A percentile compares a stretch with the other conserved stretches of the same genome.
Conservation (phyloP, 2,113 vertebrate genomes). For the Scatophagus argus region DNA sequence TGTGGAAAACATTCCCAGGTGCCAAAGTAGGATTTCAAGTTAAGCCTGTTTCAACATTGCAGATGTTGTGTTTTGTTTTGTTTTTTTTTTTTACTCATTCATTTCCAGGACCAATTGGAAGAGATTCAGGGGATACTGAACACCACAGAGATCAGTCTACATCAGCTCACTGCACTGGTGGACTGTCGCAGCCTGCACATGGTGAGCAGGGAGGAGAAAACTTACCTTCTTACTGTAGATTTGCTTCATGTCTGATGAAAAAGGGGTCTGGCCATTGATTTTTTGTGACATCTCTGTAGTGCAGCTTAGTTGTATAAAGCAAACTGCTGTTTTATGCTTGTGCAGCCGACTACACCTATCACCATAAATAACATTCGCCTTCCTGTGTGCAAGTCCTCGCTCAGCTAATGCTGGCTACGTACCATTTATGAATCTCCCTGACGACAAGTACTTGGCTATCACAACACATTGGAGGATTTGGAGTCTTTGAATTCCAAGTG, state of each 20-base stretch:
- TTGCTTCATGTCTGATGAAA: constrained; percentile 11
- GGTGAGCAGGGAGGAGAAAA: constrained; percentile 84
- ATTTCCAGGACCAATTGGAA: constrained; percentile 88
- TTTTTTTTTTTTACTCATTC: constrained; percentile 21
- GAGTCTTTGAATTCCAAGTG: constrained; percentile 41
- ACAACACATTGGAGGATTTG: constrained; percentile 20
- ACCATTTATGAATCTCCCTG: constrained; percentile 40
- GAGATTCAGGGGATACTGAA: constrained; percentile 93
- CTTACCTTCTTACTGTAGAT: neutral
- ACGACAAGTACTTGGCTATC: constrained; percentile 33
- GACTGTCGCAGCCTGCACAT: constrained; percentile 98
- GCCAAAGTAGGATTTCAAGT: constrained; percentile 9
- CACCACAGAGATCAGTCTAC: constrained; percentile 93
- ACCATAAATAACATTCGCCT: constrained; percentile 41
- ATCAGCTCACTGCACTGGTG: constrained; percentile 97
- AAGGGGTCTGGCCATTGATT: neutral
- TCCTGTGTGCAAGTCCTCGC: constrained; percentile 35
- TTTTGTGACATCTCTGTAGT: constrained; percentile 46
- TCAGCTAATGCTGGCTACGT: constrained; percentile 23
- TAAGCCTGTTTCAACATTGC: constrained; percentile 28
- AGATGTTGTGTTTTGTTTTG: neutral
- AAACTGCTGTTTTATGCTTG: constrained; percentile 18
- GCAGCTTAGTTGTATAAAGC: constrained; percentile 35
- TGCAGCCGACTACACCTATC: constrained; percentile 61
- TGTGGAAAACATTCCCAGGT: neutral